Evolutionary conservation across 2,888 invertebrate genomes (phyloP).

Genomic region (Petrolisthes cinctipes): DNA sequence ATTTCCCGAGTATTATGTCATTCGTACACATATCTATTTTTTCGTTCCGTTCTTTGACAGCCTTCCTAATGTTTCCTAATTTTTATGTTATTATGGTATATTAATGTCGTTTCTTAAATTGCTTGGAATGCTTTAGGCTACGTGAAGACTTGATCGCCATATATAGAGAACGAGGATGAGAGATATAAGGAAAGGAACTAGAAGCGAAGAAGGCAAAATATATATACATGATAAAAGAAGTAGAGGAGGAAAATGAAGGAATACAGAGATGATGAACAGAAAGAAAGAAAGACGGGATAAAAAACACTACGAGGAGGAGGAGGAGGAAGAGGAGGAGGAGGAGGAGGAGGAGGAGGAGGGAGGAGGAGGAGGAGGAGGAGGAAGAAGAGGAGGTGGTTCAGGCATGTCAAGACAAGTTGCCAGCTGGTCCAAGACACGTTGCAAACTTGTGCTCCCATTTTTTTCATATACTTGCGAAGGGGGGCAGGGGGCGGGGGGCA

Average conservation of each 20-base stretch:
- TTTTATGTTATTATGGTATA: too few relatives aligned
- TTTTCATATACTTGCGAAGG: neutral
- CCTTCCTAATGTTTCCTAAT: too few relatives aligned
- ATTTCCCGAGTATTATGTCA: too few relatives aligned
- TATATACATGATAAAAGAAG: neutral
- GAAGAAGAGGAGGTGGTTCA: neutral
- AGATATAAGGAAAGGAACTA: neutral
- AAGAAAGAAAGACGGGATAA: neutral
- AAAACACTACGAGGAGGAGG: neutral
- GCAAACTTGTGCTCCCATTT: conserved; percentile 2
- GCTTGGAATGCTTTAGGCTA: too few relatives aligned
- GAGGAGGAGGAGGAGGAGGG: neutral
- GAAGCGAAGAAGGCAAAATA: neutral
- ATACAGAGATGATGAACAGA: neutral
- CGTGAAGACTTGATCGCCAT: neutral
- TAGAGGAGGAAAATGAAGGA: neutral
- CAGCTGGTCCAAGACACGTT: conserved; percentile 3
- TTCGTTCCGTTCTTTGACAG: too few relatives aligned
- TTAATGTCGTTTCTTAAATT: too few relatives aligned
- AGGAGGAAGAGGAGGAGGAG: neutral
- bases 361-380: neutral
- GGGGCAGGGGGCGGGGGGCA: neutral
- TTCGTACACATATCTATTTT: too few relatives aligned
- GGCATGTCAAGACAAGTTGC: neutral
- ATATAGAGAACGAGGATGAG: neutral